Evolutionary conservation across 2,113 vertebrate species (phyloP).

Genomic region (Choloepus hoffmanni): DNA sequence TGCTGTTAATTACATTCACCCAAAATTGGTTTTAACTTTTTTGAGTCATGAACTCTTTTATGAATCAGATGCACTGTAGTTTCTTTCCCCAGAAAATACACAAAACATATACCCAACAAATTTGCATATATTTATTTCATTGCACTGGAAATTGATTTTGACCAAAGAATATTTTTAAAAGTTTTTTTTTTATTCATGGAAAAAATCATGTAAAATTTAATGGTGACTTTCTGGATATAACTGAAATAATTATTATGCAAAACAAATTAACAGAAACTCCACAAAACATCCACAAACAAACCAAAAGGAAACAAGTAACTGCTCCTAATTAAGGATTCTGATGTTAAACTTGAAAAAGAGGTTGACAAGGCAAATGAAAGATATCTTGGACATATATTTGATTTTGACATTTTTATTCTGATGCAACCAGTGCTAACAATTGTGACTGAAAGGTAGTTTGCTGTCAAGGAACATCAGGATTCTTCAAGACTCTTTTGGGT

Average conservation of each 20-base stretch:
- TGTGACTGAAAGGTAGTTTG: neutral
- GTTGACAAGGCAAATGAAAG: slow-evolving; percentile 47
- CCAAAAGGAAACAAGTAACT: neutral
- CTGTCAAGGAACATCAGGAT: neutral
- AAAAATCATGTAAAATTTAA: slow-evolving; percentile 9
- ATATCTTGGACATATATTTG: slow-evolving; percentile 12
- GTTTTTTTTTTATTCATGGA: neutral
- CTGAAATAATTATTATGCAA: neutral
- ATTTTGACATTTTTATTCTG: slow-evolving; percentile 64
- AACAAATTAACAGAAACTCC: neutral
- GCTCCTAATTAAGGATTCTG: neutral
- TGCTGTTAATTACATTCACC: no score
- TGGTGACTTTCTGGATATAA: slow-evolving; percentile 25
- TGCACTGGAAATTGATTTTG: slow-evolving; percentile 30
- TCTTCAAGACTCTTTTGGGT: neutral
- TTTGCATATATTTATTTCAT: neutral
- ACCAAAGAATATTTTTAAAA: neutral
- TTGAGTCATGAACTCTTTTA: slow-evolving; percentile 21
- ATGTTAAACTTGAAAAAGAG: slow-evolving; percentile 40
- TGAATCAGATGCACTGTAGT: slow-evolving; percentile 16
- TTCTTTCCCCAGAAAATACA: neutral
- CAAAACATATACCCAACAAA: neutral
- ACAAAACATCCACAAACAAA: neutral
- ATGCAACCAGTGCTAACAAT: slow-evolving; percentile 19
- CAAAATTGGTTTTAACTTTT: neutral